Evolutionary conservation across 2,888 invertebrate species (phyloP).

Genomic region (Hydrotaea diabolus): DNA sequence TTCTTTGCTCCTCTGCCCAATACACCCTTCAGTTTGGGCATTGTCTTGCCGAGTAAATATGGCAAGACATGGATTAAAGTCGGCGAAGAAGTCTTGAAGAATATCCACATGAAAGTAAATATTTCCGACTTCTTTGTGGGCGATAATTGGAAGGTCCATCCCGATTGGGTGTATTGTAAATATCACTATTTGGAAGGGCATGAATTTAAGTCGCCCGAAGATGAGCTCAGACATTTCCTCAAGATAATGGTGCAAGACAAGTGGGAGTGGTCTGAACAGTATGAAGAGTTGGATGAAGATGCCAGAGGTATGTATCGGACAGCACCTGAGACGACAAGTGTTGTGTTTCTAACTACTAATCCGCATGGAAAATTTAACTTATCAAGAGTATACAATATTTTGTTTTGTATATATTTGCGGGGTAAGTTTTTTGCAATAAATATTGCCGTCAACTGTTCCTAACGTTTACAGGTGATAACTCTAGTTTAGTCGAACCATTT

Average conservation of each 20-base stretch:
- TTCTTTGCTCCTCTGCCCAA: constrained; percentile 90
- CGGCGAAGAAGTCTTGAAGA: constrained; percentile 88
- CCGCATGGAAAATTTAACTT: too few species aligned
- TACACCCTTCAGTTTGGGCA: constrained; percentile 93
- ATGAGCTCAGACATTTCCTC: constrained; percentile 89
- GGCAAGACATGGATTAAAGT: constrained; percentile 85
- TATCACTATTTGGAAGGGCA: constrained; percentile 91
- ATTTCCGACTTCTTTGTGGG: constrained; percentile 88
- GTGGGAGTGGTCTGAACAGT: constrained; percentile 86
- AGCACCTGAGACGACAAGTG: too few species aligned
- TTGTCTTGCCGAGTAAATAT: constrained; percentile 90
- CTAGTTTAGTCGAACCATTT: too few species aligned
- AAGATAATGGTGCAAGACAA: constrained; percentile 83
- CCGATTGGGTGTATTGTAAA: constrained; percentile 94
- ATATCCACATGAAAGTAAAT: constrained; percentile 85
- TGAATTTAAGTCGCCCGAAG: constrained; percentile 87
- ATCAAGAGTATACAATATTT: too few species aligned
- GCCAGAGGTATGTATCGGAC: neutral
- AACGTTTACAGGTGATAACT: too few species aligned
- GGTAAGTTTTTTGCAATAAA: too few species aligned
- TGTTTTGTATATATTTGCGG: too few species aligned
- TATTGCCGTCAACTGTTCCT: too few species aligned
- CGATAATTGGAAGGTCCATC: constrained; percentile 89
- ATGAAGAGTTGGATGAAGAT: constrained; percentile 77
- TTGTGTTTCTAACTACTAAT: too few species aligned